Evolutionary conservation across 2,888 invertebrate species (phyloP), one percentile per base, ranked within the genome.

Genomic region (Lagria hirta): DNA sequence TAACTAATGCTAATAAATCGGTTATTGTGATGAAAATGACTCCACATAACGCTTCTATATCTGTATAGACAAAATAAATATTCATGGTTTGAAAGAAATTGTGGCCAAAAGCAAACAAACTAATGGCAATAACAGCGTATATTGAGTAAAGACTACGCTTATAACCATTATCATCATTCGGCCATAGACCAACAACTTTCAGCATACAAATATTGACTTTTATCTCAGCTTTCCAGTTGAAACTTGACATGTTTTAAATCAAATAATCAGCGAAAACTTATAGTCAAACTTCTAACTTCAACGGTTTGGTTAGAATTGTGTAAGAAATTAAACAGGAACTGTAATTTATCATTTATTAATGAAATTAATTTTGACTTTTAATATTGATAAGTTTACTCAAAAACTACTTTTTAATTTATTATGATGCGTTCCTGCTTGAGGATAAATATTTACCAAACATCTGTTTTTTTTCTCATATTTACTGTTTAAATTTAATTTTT

Each of bases 141-240:
- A 16, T 11, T 7, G 35, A 17, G 13, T 35, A 35, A 3, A 24
- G 15, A 17, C 26, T 12, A 2, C 2, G 6, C 8, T 26, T 26
- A 8, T 35, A 35, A 4, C 10, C 6, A 7, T 12, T 11, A 11
- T 10, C 15, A 7, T 8, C 20, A 27, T 36, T 12, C n/a, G 36
- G 36, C 36, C 36, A 36, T 5, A 36, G 27, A 11, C 36, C 36
- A n/a, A 27, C 36, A 20, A 11, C 10, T 27, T 18, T 26, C n/a
- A 36, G n/a, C 6, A 27, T 6, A 4, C 26, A 27, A 12, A 36
- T 4, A 18, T 36, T 36, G 2, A 27, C n/a, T 6, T 10, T 15
- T 6, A 36, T 27, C n/a, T 26, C 18, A 11, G 11, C 10, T 3
- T 8, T 17, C 36, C 36, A 36, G 12, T 26, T 13, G 15, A 36